Percentiles rank a stretch among this genome's conserved stretches.
Conservation (phyloP, 2,113 vertebrate species). For the Penelope pileata region DNA sequence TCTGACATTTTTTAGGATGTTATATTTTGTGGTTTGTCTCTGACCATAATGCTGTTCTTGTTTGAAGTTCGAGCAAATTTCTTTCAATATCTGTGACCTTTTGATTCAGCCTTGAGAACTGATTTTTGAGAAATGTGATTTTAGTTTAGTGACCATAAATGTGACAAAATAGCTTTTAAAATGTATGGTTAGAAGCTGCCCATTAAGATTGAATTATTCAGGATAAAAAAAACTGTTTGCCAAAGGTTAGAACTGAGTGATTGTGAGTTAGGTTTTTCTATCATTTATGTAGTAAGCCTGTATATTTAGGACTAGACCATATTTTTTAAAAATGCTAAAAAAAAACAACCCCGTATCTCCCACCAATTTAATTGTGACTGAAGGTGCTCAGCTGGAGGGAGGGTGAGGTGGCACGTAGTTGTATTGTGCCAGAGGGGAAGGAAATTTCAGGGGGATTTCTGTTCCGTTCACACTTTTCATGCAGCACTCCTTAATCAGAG, state of each 20-base stretch:
- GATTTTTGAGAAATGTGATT: neutral
- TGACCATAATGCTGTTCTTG: neutral
- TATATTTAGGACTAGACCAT: neutral
- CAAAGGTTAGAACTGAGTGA: neutral
- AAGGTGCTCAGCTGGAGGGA: neutral
- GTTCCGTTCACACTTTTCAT: neutral
- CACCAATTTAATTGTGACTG: neutral
- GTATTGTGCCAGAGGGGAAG: neutral
- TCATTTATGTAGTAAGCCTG: neutral
- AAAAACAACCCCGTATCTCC: no score
- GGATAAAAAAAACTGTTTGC: neutral
- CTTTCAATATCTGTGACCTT: neutral
- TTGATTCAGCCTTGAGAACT: neutral
- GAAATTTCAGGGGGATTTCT: slow-evolving; percentile 7
- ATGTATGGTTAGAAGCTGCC: neutral
- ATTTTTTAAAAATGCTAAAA: neutral
- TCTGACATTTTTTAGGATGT: neutral
- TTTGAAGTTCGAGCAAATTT: neutral
- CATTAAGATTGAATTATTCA: neutral
- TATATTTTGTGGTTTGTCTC: neutral
- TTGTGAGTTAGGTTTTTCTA: neutral
- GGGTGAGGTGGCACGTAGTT: neutral
- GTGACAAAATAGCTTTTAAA: neutral
- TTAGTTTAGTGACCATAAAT: neutral
- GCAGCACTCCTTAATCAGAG: neutral